phyloP scores from a whole-genome alignment of 2,797 vertebrate genomes.

The Emydoidea blandingii region DNA sequence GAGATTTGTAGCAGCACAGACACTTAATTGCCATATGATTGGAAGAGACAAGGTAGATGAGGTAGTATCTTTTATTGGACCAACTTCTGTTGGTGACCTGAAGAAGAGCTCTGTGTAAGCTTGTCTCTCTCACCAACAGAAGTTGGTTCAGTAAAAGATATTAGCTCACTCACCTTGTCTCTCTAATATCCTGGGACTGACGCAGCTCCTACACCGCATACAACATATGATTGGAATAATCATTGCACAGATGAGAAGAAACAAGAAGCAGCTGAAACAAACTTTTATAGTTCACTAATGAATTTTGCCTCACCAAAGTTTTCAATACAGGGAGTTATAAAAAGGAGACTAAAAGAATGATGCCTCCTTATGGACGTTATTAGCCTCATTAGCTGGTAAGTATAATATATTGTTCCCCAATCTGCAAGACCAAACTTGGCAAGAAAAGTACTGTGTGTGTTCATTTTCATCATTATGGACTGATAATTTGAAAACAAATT shows the following conservation, averaged over 20 bases:
- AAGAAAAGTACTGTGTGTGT: background rate
- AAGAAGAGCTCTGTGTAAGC: too few relatives aligned
- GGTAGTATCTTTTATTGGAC: background rate
- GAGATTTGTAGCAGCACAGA: background rate
- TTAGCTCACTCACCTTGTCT: background rate
- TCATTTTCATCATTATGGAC: background rate
- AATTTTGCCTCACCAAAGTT: background rate
- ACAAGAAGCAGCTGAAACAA: background rate
- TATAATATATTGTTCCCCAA: background rate
- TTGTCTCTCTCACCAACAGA: too few relatives aligned
- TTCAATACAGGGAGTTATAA: background rate
- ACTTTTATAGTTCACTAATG: background rate
- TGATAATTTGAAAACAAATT: background rate
- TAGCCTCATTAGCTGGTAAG: background rate
- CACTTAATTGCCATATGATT: background rate
- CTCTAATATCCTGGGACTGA: background rate
- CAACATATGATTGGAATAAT: background rate
- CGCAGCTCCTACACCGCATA: background rate
- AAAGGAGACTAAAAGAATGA: background rate
- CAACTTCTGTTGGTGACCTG: background rate
- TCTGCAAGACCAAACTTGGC: background rate
- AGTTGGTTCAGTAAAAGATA: too few relatives aligned
- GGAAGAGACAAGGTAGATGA: background rate
- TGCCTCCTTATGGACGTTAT: constrained; percentile 59
- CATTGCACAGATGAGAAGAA: background rate